phyloP scores from a whole-genome alignment of 2,888 invertebrate genomes.

The Napeogenes sylphis region DNA sequence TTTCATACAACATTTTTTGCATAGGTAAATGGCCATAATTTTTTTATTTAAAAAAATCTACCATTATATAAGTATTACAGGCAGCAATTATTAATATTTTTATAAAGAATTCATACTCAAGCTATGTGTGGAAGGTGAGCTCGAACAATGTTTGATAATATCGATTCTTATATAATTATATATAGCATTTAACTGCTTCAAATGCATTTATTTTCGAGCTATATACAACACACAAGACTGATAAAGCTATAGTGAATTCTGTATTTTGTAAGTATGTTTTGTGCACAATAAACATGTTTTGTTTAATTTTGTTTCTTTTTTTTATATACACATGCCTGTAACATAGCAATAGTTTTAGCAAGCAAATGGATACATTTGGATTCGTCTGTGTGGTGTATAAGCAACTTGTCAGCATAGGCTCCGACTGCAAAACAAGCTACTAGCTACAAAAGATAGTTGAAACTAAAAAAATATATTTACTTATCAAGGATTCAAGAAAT shows the following conservation, averaged over 20 bases:
- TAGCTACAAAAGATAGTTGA: not conserved
- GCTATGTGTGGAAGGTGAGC: conserved; percentile 52
- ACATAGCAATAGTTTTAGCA: conserved; percentile 45
- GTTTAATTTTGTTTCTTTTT: conserved; percentile 66
- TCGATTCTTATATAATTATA: conserved; percentile 36
- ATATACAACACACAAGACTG: conserved; percentile 78
- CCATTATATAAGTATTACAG: not conserved
- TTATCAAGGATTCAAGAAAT: not conserved
- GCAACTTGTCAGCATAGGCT: conserved; percentile 22
- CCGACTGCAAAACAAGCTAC: not conserved
- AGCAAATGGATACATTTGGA: conserved; percentile 54
- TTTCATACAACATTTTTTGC: too few species aligned
- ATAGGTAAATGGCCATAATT: not conserved
- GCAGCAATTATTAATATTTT: not conserved
- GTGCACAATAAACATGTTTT: conserved; percentile 74
- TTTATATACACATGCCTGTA: conserved; percentile 34
- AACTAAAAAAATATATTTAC: not conserved
- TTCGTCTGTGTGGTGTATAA: conserved; percentile 72
- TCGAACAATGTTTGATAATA: conserved; percentile 39
- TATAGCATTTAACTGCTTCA: conserved; percentile 56
- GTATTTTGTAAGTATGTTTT: conserved; percentile 72
- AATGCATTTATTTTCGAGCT: conserved; percentile 71
- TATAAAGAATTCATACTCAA: conserved; percentile 40
- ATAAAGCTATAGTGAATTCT: conserved; percentile 61
- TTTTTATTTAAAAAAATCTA: not conserved